phyloP scores from a whole-genome alignment of 2,888 invertebrate genomes.

The Stenchaetothrips biformis region DNA sequence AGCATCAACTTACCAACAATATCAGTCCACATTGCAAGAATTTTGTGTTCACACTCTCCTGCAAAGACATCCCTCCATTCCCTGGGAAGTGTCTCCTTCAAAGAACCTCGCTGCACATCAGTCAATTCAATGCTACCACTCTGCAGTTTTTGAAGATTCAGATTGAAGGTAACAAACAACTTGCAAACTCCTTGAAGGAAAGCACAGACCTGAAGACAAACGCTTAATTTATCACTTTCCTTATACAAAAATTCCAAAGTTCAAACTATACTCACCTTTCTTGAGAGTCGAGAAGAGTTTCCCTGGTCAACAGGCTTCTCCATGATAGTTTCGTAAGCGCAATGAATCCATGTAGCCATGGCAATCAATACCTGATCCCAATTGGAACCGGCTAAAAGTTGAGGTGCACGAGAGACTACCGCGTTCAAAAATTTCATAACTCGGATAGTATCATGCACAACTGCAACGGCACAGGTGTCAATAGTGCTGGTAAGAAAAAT shows the following conservation, averaged over 20 bases:
- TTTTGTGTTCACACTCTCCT: slow-evolving; percentile 1
- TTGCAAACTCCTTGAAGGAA: background rate
- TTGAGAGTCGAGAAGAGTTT: background rate
- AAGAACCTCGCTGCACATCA: background rate
- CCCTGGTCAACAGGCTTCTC: background rate
- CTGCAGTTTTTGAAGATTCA: background rate
- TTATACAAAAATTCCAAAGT: too few relatives aligned
- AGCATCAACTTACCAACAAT: background rate
- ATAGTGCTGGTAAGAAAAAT: background rate
- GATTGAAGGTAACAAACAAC: background rate
- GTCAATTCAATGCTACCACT: background rate
- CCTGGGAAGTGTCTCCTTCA: background rate
- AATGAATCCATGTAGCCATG: slow-evolving; percentile 10
- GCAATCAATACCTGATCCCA: slow-evolving; percentile 20
- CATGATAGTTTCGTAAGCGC: background rate
- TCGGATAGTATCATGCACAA: background rate
- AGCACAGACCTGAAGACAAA: background rate
- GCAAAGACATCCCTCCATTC: slow-evolving; percentile 2
- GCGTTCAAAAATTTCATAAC: background rate
- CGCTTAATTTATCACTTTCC: background rate
- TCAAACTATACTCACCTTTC: background rate
- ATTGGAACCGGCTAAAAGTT: background rate
- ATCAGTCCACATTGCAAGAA: slow-evolving; percentile 5
- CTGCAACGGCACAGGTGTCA: background rate
- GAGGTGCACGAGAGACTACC: background rate